Evolutionary conservation across 2,888 invertebrate species (phyloP), one percentile per base, ranked within the genome.

Genomic region (Agonopterix alstromeriana): DNA sequence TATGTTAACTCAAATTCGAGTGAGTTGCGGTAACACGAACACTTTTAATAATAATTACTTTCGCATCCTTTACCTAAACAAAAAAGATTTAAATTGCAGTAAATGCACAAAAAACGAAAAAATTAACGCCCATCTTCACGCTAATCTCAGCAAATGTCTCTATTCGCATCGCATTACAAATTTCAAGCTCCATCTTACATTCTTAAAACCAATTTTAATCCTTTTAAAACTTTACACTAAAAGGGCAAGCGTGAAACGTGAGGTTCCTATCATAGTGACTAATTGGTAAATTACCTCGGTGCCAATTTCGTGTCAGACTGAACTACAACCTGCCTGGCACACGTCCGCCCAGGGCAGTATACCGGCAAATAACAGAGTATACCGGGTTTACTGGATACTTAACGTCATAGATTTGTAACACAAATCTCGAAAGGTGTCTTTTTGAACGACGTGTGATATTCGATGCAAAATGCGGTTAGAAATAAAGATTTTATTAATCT

Each of bases 231-330:
- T 42, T 51, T 57, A 36, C 47, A 36, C 36, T 27, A 52, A 68
- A 67, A 71, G 63, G 65, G 65, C 63, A 56, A 57, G 59, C 65
- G 61, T 60, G 60, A 62, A 67, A 57, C 71, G 69, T 67, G 70
- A 74, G 70, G 61, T 66, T 58, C 60, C 65, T 64, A 67, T 73
- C 65, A 61, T 58, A 65, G 65, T 60, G 63, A 70, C 68, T 78
- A 75, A 78, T 76, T 75, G 71, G 73, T 59, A 67, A 76, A 78
- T 72, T 73, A 68, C 66, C 50, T 50, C 55, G 56, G 61, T 55
- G 59, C 58, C 63, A 65, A 52, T 52, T 52, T 51, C 41, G 9
- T 46, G 51, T 51, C 51, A 48, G 51, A 10, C n/a, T 56, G 54
- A 56, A 53, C 58, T 45, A 55, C 50, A 51, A 48, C 56, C 55